Evolutionary conservation across 2,113 vertebrate genomes (phyloP), one percentile per base, ranked within the genome.

Genomic region (Sterrhoptilus dennistouni): DNA sequence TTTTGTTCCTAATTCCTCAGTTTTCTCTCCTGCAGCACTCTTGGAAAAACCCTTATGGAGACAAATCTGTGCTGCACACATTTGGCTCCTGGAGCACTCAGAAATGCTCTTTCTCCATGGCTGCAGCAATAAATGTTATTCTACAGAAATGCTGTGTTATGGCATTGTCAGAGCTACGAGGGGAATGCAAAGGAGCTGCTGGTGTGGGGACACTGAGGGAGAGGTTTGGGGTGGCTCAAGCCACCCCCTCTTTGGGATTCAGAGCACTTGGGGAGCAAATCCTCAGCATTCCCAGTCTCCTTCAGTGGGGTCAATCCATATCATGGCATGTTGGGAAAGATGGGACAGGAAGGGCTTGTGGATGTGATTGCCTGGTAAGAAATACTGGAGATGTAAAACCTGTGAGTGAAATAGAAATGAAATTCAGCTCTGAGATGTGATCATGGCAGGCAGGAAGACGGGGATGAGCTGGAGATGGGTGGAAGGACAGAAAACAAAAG

Each of bases 91-190:
- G 5, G 10, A 68, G 71, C 0, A 0, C 33, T 74, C 12, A 5
- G 36, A 75, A 90, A 70, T 20, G n/a, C 25, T 86, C 42, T n/a
- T 77, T 63, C 38, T 68, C 31, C 11, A 7, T 87, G 70, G 49
- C 38, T 59, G 52, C 45, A 89, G 45, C 69, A 66, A 65, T 50
- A 81, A 29, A 33, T 65, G 53, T 36, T 77, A 4, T 59, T 60
- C 13, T 24, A 17, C 1, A 8, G 40, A 42, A 53, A 5, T 10
- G 12, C 3, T 25, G 23, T n/a, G 9, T 74, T 63, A 47, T 24
- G 15, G 38, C 10, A 1, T 28, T 28, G 40, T 12, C 8, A 36
- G 22, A 57, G 23, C 25, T 31, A 9, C 0, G 3, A 20, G 28
- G 59, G 36, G 64, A 52, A 27, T 20, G 21, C 19, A 36, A 24